Base-by-base conservation (phyloP, 2,888 invertebrate species). In the Erpobdella octoculata region DNA sequence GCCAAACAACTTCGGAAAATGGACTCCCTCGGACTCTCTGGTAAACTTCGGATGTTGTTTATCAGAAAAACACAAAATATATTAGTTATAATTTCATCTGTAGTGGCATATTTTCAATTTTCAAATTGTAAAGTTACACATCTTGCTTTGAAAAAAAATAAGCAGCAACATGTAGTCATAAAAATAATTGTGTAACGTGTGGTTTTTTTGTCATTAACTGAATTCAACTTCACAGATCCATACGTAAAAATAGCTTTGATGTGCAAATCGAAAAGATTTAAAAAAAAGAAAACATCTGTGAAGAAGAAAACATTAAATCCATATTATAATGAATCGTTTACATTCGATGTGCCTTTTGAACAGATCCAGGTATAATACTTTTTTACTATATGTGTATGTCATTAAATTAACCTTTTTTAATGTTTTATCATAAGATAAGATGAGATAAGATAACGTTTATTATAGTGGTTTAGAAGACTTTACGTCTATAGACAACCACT, bases 271-370 rank as follows among this genome's bases (percentile, higher is more conserved):
- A 71, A 71, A 35, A 25, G 62, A 18, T 1, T 64, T 0, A 62
- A 33, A 18, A 71, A 71, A 48, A 65, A 37, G 71, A 71, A 71
- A 28, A 71, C 71, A 2, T 71, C 71, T 15, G 33, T 65, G 35
- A 62, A 65, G 21, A 41, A 62, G 4, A 64, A 41, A 33, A 64
- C 71, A 12, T 31, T 64, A 31, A 71, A 71, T 71, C 71, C 71
- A 31, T 71, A 71, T 33, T 71, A 41, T 33, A 71, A 71, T 36
- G 71, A 71, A 38, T 62, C 62, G 8, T 71, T 71, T 46, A 65
- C 35, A 9, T 41, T 71, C 18, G 37, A 64, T 33, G 37, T 71
- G 15, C 37, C 61, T 21, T 46, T 41, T 36, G 64, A 71, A 18
- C 62, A 71, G 28, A 71, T 71, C 8, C 28, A 71, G 62, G 64